Percentiles rank a stretch among this genome's conserved stretches.
Conservation (phyloP, 1,140 invertebrate species). For the roundworm (Caenorhabditis elegans) region WBcel235 BX284606.5:12176001-12176500, state of each 20-base stretch:
- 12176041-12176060: background rate
- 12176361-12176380: background rate
- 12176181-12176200: too few relatives aligned
- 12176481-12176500: slow-evolving; percentile 7
- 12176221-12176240: too few relatives aligned
- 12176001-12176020: too few relatives aligned
- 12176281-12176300: background rate
- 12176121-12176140: background rate
- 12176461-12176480: background rate
- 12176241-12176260: too few relatives aligned
- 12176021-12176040: background rate
- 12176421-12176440: slow-evolving; percentile 30
- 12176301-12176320: slow-evolving; percentile 19
- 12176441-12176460: background rate
- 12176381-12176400: background rate
- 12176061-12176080: background rate
- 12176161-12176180: background rate
- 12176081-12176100: too few relatives aligned
- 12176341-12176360: background rate
- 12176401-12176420: background rate
- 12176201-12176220: too few relatives aligned
- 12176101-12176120: slow-evolving; percentile 9
- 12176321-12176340: slow-evolving; percentile 9
- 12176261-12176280: background rate
- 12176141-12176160: background rate